phyloP scores from a whole-genome alignment of 92 coral and sea anemone species.

The Micromussa lordhowensis region DNA sequence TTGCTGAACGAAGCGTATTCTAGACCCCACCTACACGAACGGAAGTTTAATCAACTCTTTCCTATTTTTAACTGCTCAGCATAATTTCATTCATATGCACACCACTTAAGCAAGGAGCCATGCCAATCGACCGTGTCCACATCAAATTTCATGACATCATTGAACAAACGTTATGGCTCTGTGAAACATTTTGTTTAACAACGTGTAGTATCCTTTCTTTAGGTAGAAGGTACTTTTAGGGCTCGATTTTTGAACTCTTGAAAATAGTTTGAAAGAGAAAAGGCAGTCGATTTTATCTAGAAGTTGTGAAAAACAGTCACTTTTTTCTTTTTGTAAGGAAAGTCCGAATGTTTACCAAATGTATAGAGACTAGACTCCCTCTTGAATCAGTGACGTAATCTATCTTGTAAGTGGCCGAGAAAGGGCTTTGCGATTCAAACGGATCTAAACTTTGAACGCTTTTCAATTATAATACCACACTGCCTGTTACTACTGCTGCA shows the following conservation, averaged over 20 bases:
- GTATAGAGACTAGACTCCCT: not conserved
- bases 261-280: not conserved
- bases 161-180: not conserved
- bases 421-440: not conserved
- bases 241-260: not conserved
- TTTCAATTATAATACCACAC: not conserved
- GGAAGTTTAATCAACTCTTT: not conserved
- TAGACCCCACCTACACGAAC: constrained; percentile 12
- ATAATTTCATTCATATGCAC: not conserved
- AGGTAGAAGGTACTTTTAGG: not conserved
- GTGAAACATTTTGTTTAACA: not conserved
- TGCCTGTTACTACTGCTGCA: not conserved
- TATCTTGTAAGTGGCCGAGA: not conserved
- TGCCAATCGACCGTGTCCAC: not conserved
- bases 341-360: not conserved
- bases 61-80: constrained; percentile 8
- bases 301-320: not conserved
- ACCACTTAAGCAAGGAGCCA: not conserved
- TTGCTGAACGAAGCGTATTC: not conserved
- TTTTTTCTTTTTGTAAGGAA: not conserved
- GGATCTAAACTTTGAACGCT: not conserved
- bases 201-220: not conserved
- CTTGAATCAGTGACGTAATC: not conserved
- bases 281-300: not conserved
- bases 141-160: not conserved